phyloP scores from a whole-genome alignment of 2,888 invertebrate species.

The Plagodis pulveraria region DNA sequence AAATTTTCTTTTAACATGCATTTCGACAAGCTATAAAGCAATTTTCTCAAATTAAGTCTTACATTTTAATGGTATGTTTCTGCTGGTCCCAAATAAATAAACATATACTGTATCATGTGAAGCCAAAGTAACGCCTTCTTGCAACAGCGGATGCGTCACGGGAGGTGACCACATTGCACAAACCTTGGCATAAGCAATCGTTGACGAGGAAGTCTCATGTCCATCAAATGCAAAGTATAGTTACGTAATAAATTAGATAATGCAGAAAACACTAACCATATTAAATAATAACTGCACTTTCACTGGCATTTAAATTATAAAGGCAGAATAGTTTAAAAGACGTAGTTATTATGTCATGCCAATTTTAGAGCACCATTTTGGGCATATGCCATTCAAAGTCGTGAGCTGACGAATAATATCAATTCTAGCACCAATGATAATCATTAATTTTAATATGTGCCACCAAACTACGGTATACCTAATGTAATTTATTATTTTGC shows the following conservation, averaged over 20 bases:
- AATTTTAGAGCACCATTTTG: slow-evolving; percentile 12
- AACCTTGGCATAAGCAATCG: slow-evolving; percentile 24
- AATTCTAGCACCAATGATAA: no score
- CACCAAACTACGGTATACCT: no score
- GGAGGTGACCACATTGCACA: slow-evolving; percentile 41
- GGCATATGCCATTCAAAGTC: slow-evolving; percentile 7
- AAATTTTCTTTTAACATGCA: no score
- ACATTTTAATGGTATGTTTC: no score
- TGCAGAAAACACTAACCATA: slow-evolving; percentile 29
- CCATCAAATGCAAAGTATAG: slow-evolving; percentile 29
- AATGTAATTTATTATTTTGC: no score
- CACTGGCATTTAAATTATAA: slow-evolving; percentile 47
- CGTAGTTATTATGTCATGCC: slow-evolving; percentile 8
- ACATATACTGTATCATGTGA: slow-evolving; percentile 3
- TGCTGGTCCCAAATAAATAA: background rate
- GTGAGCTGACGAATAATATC: background rate
- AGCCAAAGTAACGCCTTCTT: slow-evolving; percentile 16
- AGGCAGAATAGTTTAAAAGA: slow-evolving; percentile 40
- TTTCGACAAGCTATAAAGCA: no score
- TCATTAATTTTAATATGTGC: no score
- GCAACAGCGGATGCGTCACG: slow-evolving; percentile 51
- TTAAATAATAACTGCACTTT: slow-evolving; percentile 59
- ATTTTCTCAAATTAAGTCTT: no score
- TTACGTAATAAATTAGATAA: slow-evolving; percentile 37
- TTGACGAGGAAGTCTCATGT: slow-evolving; percentile 32